phyloP scores from a whole-genome alignment of 2,113 vertebrate species.

The Polypterus bichir region DNA sequence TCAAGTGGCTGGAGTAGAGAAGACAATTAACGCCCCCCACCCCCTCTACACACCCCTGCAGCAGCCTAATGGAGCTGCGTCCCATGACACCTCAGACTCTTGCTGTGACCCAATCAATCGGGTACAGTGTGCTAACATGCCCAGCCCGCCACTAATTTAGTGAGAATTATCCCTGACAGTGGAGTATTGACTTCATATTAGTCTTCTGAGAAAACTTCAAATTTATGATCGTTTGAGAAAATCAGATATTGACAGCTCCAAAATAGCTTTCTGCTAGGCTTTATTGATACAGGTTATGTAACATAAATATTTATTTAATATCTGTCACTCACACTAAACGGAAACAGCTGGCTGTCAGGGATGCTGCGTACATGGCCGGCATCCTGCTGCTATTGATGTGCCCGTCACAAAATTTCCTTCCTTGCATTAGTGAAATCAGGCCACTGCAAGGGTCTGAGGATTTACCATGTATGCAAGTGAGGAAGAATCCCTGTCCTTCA shows the following conservation, averaged over 20 bases:
- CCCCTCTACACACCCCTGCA: constrained; percentile 41
- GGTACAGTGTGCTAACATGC: constrained; percentile 7
- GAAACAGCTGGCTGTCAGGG: too few species aligned
- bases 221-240: constrained; percentile 83
- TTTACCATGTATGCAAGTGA: too few species aligned
- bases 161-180: constrained; percentile 58
- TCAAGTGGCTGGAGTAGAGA: constrained; percentile 57
- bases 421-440: too few species aligned
- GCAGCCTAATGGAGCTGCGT: constrained; percentile 35
- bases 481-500: too few species aligned
- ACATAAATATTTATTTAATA: constrained; percentile 98
- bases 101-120: constrained; percentile 16
- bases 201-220: constrained; percentile 53
- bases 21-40: constrained; percentile 64
- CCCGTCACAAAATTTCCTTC: too few species aligned
- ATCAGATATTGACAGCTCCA: constrained; percentile 93
- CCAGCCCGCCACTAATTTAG: constrained; percentile 8
- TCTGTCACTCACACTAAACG: constrained; percentile 82
- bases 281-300: constrained; percentile 90
- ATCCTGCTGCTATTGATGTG: too few species aligned
- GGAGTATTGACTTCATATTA: constrained; percentile 86
- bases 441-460: too few species aligned
- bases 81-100: constrained; percentile 22
- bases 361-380: too few species aligned
- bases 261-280: constrained; percentile 76